Conservation (phyloP, 2,888 invertebrate species). For the Leptopilina myrica region DNA sequence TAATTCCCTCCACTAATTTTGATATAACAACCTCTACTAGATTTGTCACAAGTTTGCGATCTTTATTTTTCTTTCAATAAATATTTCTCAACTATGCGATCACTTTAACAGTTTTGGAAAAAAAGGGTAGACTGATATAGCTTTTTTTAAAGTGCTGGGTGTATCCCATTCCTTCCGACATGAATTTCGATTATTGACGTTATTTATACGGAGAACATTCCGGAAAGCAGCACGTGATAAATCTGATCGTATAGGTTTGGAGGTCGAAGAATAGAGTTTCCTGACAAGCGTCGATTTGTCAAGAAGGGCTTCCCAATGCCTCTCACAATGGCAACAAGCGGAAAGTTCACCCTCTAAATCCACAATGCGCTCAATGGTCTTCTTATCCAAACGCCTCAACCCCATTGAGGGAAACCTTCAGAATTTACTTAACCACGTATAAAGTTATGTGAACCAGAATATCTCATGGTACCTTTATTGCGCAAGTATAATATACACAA, state of each 20-base stretch:
- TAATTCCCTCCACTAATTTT: no score
- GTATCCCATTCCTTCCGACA: slow-evolving; percentile 26
- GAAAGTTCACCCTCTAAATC: slow-evolving; percentile 70
- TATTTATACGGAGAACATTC: slow-evolving; percentile 27
- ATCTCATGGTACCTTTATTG: slow-evolving; percentile 49
- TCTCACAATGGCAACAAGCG: slow-evolving; percentile 73
- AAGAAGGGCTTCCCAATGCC: slow-evolving; percentile 72
- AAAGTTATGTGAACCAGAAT: slow-evolving; percentile 58
- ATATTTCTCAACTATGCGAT: no score
- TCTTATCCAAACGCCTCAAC: slow-evolving; percentile 61
- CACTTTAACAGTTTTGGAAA: slow-evolving; percentile 1
- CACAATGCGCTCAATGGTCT: slow-evolving; percentile 70
- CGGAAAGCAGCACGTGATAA: slow-evolving; percentile 64
- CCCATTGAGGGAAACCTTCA: slow-evolving; percentile 69
- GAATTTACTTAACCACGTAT: slow-evolving; percentile 72
- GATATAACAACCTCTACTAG: no score
- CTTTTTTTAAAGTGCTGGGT: background rate
- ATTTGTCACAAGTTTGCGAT: no score
- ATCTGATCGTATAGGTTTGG: slow-evolving; percentile 65
- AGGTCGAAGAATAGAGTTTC: slow-evolving; percentile 69
- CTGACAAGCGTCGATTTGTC: slow-evolving; percentile 75
- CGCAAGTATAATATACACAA: no score
- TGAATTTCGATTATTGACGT: slow-evolving; percentile 40
- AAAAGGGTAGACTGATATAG: background rate
- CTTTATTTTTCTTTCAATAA: no score